Evolutionary conservation across 1,140 invertebrate species (phyloP), one percentile per base, ranked within the genome.

Genomic region (Drosophila jambulina): DNA sequence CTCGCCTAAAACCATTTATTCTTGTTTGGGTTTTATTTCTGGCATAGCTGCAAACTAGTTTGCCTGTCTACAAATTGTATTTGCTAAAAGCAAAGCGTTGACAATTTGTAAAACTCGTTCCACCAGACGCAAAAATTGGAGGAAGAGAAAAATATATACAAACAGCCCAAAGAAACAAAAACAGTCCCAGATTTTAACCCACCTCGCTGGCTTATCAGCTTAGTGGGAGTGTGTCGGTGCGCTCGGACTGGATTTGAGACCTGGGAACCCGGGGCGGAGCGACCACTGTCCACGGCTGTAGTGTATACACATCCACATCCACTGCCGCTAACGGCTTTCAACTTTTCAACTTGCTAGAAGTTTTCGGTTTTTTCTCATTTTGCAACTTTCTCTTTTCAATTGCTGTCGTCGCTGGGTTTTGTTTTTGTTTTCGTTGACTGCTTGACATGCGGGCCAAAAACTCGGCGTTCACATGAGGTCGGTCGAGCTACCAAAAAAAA

Each of bases 101-200:
- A 90, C 85, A 90, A 85, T 90, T 88, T 85, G 85, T 85, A 90
- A 90, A 90, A 90, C 85, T 90, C 78, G 85, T 90, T 90, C 75
- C 80, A 81, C 84, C 67, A 85, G 84, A 71, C 64, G 68, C 45
- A 51, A 61, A 75, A 83, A 75, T 46, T 45, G 40, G 19, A 65
- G 61, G 32, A 32, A 57, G 23, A 56, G 29, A 58, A 32, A 49
- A 58, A 71, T 21, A 57, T 49, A 68, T 42, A 56, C 57, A 62
- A 76, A 57, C 49, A 38, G 58, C 21, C 40, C 51, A 25, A 71
- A 48, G 21, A 54, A 38, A 38, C 53, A 56, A 56, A 38, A 38
- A 56, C 53, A 56, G 53, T 38, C 53, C 32, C 68, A 53, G 34
- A 75, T 53, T 72, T 70, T 36, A 63, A 67, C 57, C 58, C 63